Evolutionary conservation across 2,888 invertebrate species (phyloP).

Genomic region (Colletes collaris): DNA sequence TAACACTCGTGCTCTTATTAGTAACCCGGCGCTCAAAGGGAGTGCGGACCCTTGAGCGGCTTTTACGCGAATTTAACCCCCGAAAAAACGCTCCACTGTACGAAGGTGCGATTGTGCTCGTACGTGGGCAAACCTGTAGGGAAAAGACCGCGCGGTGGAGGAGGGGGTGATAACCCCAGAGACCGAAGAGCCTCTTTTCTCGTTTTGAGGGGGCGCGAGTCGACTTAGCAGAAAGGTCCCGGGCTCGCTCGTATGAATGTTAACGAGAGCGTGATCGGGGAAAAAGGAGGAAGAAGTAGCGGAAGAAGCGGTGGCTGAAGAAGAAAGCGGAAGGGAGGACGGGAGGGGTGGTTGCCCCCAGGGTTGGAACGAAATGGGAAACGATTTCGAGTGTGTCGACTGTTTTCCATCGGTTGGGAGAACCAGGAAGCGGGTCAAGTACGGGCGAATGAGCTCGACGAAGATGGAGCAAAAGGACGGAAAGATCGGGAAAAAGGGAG

Average conservation of each 20-base stretch:
- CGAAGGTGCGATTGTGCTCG: constrained; percentile 51
- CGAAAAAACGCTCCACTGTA: constrained; percentile 42
- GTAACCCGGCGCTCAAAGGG: constrained; percentile 28
- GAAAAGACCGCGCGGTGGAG: constrained; percentile 20
- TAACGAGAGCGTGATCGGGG: constrained; percentile 69
- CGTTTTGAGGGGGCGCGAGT: constrained; percentile 59
- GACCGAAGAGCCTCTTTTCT: constrained; percentile 59
- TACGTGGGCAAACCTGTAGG: constrained; percentile 41
- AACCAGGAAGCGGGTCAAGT: constrained; percentile 64
- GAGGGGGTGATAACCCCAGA: constrained; percentile 53
- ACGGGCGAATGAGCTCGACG: constrained; percentile 19
- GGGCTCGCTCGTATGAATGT: constrained; percentile 67
- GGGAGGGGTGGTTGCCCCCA: neutral
- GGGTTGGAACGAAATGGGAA: constrained; percentile 44
- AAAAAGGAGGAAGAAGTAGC: constrained; percentile 28
- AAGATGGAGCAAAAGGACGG: constrained; percentile 6
- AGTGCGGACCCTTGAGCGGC: constrained; percentile 32
- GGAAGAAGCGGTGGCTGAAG: constrained; percentile 10
- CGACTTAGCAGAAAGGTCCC: constrained; percentile 66
- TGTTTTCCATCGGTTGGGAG: constrained; percentile 52
- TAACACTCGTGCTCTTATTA: constrained; percentile 29
- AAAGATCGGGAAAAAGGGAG: constrained; percentile 1
- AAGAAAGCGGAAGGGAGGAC: constrained; percentile 11
- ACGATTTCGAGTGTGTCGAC: constrained; percentile 59
- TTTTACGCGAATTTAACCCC: constrained; percentile 64